Percentiles rank a stretch among this genome's conserved stretches.
Conservation (phyloP, 2,113 vertebrate genomes). For the Hystrix brachyura region DNA sequence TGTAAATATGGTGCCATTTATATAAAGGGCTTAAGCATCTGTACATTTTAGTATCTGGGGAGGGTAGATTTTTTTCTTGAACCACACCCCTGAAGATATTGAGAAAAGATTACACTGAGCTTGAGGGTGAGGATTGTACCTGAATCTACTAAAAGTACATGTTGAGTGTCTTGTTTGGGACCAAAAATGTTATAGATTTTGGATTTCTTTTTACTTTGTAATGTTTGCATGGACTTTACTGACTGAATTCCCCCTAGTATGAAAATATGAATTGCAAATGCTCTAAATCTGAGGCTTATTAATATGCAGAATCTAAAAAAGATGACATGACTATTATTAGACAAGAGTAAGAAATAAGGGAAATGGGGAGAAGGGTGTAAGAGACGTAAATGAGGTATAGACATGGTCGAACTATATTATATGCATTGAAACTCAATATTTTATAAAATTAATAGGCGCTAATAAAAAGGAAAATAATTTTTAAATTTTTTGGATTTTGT, state of each 20-base stretch:
- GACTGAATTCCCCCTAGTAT: background rate
- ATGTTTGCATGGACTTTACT: background rate
- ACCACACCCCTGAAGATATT: too few species aligned
- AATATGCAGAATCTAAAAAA: background rate
- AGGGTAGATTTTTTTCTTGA: background rate
- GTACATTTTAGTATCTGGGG: background rate
- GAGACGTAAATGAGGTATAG: background rate
- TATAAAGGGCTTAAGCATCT: background rate
- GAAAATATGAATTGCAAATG: background rate
- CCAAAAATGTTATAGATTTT: background rate
- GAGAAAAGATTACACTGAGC: background rate
- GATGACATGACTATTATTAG: background rate
- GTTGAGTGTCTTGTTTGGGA: background rate
- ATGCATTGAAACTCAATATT: background rate
- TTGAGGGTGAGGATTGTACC: background rate
- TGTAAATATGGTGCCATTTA: background rate
- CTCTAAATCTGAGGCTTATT: background rate
- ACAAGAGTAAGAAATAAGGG: background rate
- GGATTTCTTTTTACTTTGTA: background rate
- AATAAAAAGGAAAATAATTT: background rate
- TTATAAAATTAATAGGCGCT: background rate
- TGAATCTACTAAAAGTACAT: background rate
- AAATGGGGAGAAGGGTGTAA: background rate
- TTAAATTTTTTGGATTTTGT: background rate
- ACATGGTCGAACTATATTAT: background rate